Base-by-base conservation (phyloP, 2,888 invertebrate species). In the Idaea straminata region DNA sequence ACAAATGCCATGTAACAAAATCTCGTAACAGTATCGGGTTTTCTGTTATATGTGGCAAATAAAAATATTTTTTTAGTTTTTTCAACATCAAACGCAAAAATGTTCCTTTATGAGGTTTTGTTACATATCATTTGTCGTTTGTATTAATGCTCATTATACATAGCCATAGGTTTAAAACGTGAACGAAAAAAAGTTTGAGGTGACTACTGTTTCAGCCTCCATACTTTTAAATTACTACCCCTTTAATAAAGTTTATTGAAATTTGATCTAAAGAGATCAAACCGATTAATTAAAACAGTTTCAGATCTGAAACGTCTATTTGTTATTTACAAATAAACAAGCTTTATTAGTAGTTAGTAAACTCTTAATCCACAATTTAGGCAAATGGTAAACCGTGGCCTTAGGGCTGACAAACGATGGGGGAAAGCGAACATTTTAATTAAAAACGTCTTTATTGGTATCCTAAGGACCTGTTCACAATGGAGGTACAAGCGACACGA, bases 391-490 rank as follows among this genome's bases (percentile, higher is more conserved):
- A 47, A 47, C 47, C 47, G 47, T 36, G 38, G 59, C 64, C 64
- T 63, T 57, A 25, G 68, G 64, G 65, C 64, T 67, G 64, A 70
- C 66, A 66, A 69, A 68, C 64, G 69, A 64, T 62, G 25, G 35
- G 61, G 62, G 62, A 65, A 66, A 25, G 25, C 62, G 68, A 34
- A 67, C 66, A 61, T 66, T 70, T 72, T 69, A 72, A 72, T 72
- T 72, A 72, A 70, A 66, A 68, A 13, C 59, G 61, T 66, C 62
- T 64, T 47, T 47, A 47, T 47, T 47, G 47, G 47, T 13, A 47
- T 47, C 13, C 6, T 6, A 13, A 13, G 47, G 47, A 6, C 47
- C 13, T 47, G 6, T 47, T 47, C 47, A 47, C 47, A 47, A 47
- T 47, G 5, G 2, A 47, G 47, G 13, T 47, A 10, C 47, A 47